Evolutionary conservation across 1,140 invertebrate species (phyloP).

Genomic region (Zaprionus lachaisei): DNA sequence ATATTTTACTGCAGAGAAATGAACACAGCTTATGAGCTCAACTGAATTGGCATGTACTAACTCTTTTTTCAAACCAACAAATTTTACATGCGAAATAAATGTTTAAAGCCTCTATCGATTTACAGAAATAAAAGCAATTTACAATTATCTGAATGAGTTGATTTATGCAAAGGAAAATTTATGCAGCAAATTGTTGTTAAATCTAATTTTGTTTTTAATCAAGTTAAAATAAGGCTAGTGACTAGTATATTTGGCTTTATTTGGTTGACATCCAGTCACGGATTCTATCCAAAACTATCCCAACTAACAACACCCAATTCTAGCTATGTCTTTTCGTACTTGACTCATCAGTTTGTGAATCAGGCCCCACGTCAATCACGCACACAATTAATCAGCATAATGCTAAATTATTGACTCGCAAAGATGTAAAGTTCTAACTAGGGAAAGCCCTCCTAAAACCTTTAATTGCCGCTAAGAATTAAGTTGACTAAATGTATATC

Average conservation of each 20-base stretch:
- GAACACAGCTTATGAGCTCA: background rate
- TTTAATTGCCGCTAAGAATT: conserved; percentile 10
- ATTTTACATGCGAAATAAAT: background rate
- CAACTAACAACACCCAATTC: no score
- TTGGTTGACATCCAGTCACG: no score
- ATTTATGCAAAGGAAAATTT: no score
- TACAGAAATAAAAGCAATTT: no score
- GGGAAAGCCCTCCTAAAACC: background rate
- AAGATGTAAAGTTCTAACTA: background rate
- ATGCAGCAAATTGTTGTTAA: no score
- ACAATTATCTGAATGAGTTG: no score
- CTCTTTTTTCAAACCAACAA: background rate
- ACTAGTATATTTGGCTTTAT: no score
- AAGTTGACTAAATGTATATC: conserved; percentile 24
- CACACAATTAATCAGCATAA: conserved; percentile 8
- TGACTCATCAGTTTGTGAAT: conserved; percentile 4
- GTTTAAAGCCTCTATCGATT: no score
- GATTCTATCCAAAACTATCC: no score
- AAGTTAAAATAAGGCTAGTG: no score
- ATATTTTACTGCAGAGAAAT: background rate
- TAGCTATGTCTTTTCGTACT: background rate
- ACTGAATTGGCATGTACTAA: background rate
- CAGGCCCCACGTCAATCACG: background rate
- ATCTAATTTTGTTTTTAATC: no score
- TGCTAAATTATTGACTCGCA: background rate